Evolutionary conservation across 2,113 vertebrate species (phyloP).

Genomic region (Euleptes europaea): DNA sequence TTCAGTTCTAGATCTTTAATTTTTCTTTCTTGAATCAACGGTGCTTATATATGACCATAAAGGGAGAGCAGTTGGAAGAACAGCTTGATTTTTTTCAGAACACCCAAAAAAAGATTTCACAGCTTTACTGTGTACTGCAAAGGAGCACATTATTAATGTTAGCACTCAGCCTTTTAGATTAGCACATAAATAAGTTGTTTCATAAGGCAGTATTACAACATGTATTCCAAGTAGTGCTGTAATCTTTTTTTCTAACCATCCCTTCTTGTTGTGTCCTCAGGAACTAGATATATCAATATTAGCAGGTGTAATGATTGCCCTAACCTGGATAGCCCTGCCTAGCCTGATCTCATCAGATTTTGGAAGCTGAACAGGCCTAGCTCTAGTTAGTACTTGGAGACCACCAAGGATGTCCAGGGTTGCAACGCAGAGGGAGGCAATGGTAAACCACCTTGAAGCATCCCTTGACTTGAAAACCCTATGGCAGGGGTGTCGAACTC

Average conservation of each 20-base stretch:
- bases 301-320: no score
- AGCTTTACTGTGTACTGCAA: not conserved
- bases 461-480: no score
- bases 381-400: no score
- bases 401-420: no score
- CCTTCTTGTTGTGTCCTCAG: not conserved
- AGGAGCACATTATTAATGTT: not conserved
- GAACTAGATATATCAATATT: no score
- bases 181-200: not conserved
- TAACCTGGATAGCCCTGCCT: no score
- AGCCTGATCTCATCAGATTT: no score
- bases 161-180: not conserved
- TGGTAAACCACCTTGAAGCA: no score
- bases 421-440: no score
- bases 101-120: not conserved
- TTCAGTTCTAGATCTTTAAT: not conserved
- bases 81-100: conserved; percentile 29
- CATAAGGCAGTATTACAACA: conserved; percentile 18
- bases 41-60: not conserved
- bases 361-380: no score
- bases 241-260: not conserved
- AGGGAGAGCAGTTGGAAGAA: not conserved
- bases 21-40: not conserved
- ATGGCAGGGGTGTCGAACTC: no score
- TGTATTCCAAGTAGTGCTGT: not conserved